These are phyloP conservation scores for Limnodromus scolopaceus DNA, from an alignment of 2,797 vertebrate species.

Conservation along the genomic window DNA sequence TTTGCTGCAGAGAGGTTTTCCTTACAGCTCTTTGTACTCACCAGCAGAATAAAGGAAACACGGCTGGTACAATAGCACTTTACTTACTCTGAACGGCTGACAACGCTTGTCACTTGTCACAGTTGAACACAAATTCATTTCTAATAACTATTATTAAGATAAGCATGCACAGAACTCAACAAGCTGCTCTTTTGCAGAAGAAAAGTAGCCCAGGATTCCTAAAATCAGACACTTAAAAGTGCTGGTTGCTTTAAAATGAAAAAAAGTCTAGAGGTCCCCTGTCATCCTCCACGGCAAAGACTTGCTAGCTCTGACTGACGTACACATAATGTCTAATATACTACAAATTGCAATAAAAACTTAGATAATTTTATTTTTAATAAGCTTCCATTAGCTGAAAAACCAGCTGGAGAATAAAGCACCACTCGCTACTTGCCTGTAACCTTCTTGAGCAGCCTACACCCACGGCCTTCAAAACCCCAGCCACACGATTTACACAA, in stretches of 20 bases:
- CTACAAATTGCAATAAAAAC: not conserved
- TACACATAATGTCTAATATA: not conserved
- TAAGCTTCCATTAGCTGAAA: not conserved
- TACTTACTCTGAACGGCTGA: not conserved
- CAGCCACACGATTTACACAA: not conserved
- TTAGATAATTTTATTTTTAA: not conserved
- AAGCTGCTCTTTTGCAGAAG: not conserved
- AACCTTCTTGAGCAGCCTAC: not conserved
- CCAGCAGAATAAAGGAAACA: not conserved
- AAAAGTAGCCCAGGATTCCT: not conserved
- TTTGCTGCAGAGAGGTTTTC: not conserved
- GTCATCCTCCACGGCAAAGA: not conserved
- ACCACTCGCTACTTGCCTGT: not conserved
- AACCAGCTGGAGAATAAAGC: not conserved
- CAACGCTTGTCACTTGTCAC: not conserved
- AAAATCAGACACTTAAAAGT: not conserved
- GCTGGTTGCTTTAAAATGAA: not conserved
- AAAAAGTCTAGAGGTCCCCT: not conserved
- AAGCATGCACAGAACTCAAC: not conserved
- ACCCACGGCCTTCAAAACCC: not conserved
- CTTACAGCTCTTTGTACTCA: not conserved
- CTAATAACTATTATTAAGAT: not conserved
- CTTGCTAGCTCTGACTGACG: not conserved
- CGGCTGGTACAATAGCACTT: not conserved
- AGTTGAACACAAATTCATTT: not conserved